Base-by-base conservation (phyloP, 2,797 vertebrate genomes). In the Pristis pectinata region DNA sequence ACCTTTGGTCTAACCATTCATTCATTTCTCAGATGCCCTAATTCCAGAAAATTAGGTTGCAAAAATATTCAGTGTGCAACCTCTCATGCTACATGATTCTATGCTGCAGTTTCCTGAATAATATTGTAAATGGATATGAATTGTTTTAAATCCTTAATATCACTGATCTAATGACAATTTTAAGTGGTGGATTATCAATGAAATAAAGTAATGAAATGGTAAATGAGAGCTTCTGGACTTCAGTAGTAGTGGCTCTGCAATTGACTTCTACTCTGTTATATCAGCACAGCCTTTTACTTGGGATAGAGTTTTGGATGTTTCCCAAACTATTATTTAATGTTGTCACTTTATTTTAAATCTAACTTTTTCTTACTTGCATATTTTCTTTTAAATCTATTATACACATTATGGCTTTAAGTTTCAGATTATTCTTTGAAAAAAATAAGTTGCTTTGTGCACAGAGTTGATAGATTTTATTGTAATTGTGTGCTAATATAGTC, bases 361-460 rank as follows among this genome's bases (percentile, higher is more conserved):
- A 17, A 34, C 83, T 87, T 87, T 85, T 87, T 61, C 83, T 83
- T 83, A 53, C 1, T 64, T 91, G n/a, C 85, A 89, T 67, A 24
- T 41, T 91, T 91, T 91, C n/a, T 91, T 91, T 91, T 41, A 67
- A 37, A 91, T 91, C 87, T 67, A 61, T 91, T 91, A 11, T 11
- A 91, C 19, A 24, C n/a, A 67, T 91, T 24, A 91, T 91, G n/a
- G 61, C 17, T 67, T 67, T 67, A 64, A 41, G 17, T 37, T 91
- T 41, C n/a, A 24, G n/a, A 91, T 10, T 67, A 41, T 67, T 56
- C 27, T 30, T 24, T 74, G 70, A 24, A 91, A n/a, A 91, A 19
- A 89, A 56, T 89, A 30, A 61, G 17, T 87, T 61, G 9, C 56
- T 89, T 89, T n/a, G 53, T 64, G 27, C 56, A n/a, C 56, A 89